These are phyloP conservation scores for Mormyrus hasselquistii DNA, from an alignment of 2,797 vertebrate genomes.

Conservation along the genomic window DNA sequence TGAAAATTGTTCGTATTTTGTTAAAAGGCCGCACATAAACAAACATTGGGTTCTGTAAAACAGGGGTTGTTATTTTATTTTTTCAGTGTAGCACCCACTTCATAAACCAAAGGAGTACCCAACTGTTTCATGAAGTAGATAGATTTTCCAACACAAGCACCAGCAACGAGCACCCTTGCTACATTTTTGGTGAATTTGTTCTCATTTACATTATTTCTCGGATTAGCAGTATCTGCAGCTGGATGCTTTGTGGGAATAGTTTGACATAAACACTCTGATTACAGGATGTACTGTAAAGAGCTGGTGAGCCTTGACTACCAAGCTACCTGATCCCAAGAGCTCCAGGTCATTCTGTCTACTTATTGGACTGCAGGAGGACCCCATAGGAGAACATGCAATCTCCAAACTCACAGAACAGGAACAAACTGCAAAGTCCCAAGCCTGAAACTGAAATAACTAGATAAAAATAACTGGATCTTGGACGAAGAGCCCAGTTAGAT, in stretches of 20 bases:
- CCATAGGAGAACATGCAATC: neutral
- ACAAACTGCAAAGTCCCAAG: neutral
- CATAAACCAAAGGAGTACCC: neutral
- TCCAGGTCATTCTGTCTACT: neutral
- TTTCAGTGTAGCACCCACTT: neutral
- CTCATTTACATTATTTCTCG: neutral
- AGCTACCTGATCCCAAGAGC: neutral
- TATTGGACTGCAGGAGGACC: conserved; percentile 8
- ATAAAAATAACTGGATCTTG: conserved; percentile 49
- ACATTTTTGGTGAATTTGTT: neutral
- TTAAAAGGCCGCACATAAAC: neutral
- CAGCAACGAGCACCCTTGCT: neutral
- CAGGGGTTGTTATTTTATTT: neutral
- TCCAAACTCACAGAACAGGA: neutral
- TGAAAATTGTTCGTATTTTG: neutral
- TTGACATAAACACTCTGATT: neutral
- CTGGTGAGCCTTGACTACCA: neutral
- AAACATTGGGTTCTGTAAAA: neutral
- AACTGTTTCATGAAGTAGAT: neutral
- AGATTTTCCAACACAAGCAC: neutral
- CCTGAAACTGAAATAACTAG: conserved; percentile 44
- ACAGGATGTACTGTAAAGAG: neutral
- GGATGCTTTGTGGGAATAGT: neutral
- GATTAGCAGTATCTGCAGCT: neutral
- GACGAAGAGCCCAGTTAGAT: conserved; percentile 36